Evolutionary conservation across 2,888 invertebrate species (phyloP).

Genomic region (Drosophila longiperda): DNA sequence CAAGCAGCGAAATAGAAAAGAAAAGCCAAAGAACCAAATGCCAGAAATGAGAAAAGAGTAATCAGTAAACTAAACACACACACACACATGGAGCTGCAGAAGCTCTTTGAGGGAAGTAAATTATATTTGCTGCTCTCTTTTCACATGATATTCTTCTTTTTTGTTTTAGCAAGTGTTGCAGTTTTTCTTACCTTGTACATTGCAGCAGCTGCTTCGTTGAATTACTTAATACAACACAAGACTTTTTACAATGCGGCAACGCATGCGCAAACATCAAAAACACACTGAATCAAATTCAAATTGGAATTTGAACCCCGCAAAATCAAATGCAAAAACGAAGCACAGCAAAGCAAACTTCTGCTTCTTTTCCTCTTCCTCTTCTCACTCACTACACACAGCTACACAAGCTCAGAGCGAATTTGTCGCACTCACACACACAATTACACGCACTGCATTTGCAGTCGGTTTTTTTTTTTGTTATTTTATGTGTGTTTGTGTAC

Average conservation of each 20-base stretch:
- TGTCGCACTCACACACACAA: conserved; percentile 62
- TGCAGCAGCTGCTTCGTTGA: conserved; percentile 32
- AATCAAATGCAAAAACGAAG: conserved; percentile 60
- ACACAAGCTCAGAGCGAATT: conserved; percentile 43
- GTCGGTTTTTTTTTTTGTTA: conserved; percentile 46
- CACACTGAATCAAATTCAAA: conserved; percentile 54
- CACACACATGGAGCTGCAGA: conserved; percentile 33
- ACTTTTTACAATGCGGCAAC: conserved; percentile 41
- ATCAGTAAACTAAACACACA: conserved; percentile 32
- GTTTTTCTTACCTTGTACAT: conserved; percentile 34
- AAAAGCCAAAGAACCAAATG: conserved; percentile 59
- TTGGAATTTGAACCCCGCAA: conserved; percentile 78
- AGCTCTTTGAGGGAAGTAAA: conserved; percentile 31
- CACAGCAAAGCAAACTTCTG: conserved; percentile 39
- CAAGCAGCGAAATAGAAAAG: conserved; percentile 62
- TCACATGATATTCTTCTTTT: conserved; percentile 29
- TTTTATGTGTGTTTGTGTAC: conserved; percentile 14
- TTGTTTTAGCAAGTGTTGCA: conserved; percentile 40
- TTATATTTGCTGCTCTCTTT: conserved; percentile 24
- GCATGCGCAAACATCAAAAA: conserved; percentile 66
- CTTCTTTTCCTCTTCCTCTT: conserved; percentile 38
- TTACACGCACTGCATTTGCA: conserved; percentile 61
- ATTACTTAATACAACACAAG: conserved; percentile 18
- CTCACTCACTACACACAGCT: conserved; percentile 18
- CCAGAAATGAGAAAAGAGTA: conserved; percentile 51